Conservation (phyloP, 1,140 invertebrate genomes). For the Batillaria attramentaria region DNA sequence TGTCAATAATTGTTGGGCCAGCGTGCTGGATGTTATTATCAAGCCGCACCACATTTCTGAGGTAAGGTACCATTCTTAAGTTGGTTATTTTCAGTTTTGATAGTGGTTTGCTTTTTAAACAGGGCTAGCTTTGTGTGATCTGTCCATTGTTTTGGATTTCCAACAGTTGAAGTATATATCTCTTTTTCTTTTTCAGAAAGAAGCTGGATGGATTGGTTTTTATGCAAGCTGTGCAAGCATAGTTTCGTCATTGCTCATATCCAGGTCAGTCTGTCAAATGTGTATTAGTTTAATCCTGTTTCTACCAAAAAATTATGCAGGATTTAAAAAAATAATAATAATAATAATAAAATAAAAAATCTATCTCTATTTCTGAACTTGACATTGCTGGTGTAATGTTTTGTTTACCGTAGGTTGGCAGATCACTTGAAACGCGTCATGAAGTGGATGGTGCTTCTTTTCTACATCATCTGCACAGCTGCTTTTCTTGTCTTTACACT, state of each 20-base stretch:
- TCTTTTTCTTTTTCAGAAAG: not conserved
- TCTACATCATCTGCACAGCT: slow-evolving; percentile 39
- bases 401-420: slow-evolving; percentile 42
- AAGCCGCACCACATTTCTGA: slow-evolving; percentile 49
- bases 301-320: too few relatives aligned
- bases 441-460: slow-evolving; percentile 52
- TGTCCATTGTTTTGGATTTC: not conserved
- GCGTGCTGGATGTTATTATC: slow-evolving; percentile 50
- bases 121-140: not conserved
- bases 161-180: not conserved
- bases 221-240: not conserved
- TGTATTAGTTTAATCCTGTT: too few relatives aligned
- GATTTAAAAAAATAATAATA: not conserved
- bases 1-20: slow-evolving; percentile 46
- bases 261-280: not conserved
- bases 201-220: slow-evolving; percentile 19
- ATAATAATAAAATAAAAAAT: not conserved
- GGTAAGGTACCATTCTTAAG: slow-evolving; percentile 27
- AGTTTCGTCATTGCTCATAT: not conserved
- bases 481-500: slow-evolving; percentile 42
- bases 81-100: not conserved
- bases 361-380: not conserved
- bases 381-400: not conserved
- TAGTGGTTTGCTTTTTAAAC: too few relatives aligned
- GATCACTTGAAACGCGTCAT: slow-evolving; percentile 52